Base-by-base conservation (phyloP, 2,113 vertebrate species). In the Cyprinodon brontotheroides region DNA sequence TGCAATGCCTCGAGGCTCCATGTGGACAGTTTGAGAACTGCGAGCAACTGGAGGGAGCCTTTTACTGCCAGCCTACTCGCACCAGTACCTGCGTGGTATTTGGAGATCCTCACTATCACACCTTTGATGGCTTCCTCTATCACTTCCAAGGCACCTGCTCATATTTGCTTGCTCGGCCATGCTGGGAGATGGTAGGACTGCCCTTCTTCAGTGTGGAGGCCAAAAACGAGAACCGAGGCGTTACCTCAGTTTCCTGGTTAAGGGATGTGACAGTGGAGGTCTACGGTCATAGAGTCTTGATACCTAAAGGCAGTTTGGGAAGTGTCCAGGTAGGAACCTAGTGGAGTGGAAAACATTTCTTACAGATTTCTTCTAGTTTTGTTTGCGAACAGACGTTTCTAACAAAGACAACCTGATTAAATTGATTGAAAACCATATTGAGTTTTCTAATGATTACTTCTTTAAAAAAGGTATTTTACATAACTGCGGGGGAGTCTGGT, bases 141-240 rank as follows among this genome's bases (percentile, higher is more conserved):
- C 97, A 99, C 92, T 99, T 99, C 91, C 98, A 99, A 94, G 98
- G 98, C 59, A 99, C 97, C 69, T 99, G 98, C 89, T 96, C 98
- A 65, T 99, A 99, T 85, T 91, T 99, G 75, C 88, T 99, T 53
- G 96, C 98, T 79, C 94, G 95, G 67, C 97, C 97, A 66, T 99
- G 98, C 91, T 95, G 96, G 95, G 95, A 96, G 83, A 92, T 94
- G 47, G 90, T 93, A 20, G 95, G 93, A 64, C 94, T 97, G 81
- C 97, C 98, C 64, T 96, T 95, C 93, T 99, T 99, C 89, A 98
- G 96, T 0, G 95, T 99, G 78, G 97, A 99, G 89, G 97, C 97
- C 90, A 98, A 98, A 92, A 99, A 99, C 0, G 98, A 99, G 77
- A 97, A 98, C 88, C 96, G 98, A 2, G 96, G 95, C 0, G 90